Evolutionary conservation across 92 coral and sea anemone species (phyloP).

Genomic region (Paramuricea clavata): DNA sequence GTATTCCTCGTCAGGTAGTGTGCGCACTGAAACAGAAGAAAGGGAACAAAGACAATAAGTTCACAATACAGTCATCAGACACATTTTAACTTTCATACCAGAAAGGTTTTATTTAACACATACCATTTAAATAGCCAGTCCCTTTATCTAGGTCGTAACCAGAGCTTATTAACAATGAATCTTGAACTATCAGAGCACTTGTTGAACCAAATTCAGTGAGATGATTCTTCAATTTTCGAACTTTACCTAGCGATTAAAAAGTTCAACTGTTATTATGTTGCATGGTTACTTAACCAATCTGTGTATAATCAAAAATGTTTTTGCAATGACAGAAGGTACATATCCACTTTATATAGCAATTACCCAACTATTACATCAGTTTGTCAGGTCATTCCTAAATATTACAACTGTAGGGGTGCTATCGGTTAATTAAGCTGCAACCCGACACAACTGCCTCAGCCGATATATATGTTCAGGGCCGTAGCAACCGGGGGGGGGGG

Average conservation of each 20-base stretch:
- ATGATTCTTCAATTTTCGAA: constrained; percentile 93
- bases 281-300: background rate
- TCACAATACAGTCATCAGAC: background rate
- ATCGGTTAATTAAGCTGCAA: too few species aligned
- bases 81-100: background rate
- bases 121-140: constrained; percentile 91
- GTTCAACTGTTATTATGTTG: background rate
- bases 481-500: too few species aligned
- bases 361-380: too few species aligned
- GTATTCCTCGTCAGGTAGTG: constrained; percentile 88
- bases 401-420: too few species aligned
- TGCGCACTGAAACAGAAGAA: constrained; percentile 73
- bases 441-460: too few species aligned
- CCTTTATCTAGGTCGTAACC: constrained; percentile 96
- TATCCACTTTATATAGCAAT: too few species aligned
- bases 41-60: background rate
- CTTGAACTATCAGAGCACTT: constrained; percentile 81
- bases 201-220: constrained; percentile 92
- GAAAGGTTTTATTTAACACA: background rate
- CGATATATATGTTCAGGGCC: too few species aligned
- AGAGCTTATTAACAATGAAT: constrained; percentile 84
- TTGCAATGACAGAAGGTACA: too few species aligned
- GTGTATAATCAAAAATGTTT: too few species aligned
- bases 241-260: constrained; percentile 71
- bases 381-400: too few species aligned